A percentile compares a stretch with the other conserved stretches of the same genome.
These are phyloP conservation scores for Brachionichthys hirsutus DNA, from an alignment of 2,113 vertebrate genomes.

Conservation along the genomic window DNA sequence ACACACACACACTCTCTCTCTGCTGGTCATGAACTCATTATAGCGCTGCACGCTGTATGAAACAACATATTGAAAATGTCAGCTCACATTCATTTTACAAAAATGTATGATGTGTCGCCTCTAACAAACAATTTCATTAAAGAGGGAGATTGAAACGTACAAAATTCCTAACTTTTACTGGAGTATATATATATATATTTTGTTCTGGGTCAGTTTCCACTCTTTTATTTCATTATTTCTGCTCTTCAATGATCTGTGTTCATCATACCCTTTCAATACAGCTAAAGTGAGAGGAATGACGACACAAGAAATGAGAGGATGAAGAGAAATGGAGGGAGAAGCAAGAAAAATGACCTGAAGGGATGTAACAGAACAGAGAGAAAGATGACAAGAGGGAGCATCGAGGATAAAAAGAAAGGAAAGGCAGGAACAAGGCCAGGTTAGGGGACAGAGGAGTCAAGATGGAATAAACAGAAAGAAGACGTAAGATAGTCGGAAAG, in stretches of 20 bases:
- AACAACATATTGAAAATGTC: conserved; percentile 67
- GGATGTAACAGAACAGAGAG: not conserved
- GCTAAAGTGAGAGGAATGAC: not conserved
- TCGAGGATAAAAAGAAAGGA: not conserved
- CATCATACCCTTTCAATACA: conserved; percentile 22
- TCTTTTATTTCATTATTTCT: conserved; percentile 47
- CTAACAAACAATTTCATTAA: conserved; percentile 64
- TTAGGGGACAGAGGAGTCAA: no score
- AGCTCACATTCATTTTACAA: conserved; percentile 45
- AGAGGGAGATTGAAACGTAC: conserved; percentile 68
- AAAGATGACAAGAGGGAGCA: not conserved
- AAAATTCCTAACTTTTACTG: conserved; percentile 70
- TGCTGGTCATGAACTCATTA: conserved; percentile 45
- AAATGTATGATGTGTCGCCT: conserved; percentile 51
- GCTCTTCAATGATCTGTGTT: conserved; percentile 34
- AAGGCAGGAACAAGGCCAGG: no score
- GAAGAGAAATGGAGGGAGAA: not conserved
- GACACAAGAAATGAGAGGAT: no score
- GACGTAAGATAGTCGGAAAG: no score
- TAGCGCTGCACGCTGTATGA: conserved; percentile 25
- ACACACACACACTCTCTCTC: conserved; percentile 19
- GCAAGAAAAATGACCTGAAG: not conserved
- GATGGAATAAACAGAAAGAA: no score
- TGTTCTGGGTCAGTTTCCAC: conserved; percentile 45
- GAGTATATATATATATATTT: conserved; percentile 57